Evolutionary conservation across 64 coral and sea anemone genomes (phyloP), one percentile per base, ranked within the genome.

Genomic region (Actinia equina): DNA sequence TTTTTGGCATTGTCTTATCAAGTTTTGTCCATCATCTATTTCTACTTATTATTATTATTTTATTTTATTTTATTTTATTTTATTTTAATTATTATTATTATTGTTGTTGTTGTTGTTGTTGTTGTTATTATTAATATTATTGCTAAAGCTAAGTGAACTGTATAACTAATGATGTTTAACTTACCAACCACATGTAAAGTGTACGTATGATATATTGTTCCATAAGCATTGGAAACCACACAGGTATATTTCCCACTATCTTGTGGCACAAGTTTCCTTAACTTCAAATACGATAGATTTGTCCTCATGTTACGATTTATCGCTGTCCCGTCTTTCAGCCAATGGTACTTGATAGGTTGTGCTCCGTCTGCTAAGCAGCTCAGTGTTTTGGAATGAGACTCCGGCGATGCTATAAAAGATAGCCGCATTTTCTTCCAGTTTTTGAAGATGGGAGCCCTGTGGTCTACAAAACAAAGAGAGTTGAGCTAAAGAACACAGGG

Each of bases 191-290:
- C 87, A 18, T 70, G 23, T 17, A 89, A 44, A 13, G 57, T 83
- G 59, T 82, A 89, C 7, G 87, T 89, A 55, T 83, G 79, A 70
- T 83, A 82, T 64, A 89, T 89, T 67, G n/a, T 65, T 37, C 87
- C 87, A 71, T 89, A 70, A 12, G 42, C 59, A 69, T 89, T 89
- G 9, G 87, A 89, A 15, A 82, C 87, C 25, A 89, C 44, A 77
- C 87, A 89, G 52, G 87, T 89, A 77, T 89, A 89, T 44, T 18
- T 46, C 52, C 86, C 86, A 80, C 49, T 64, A 83, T 89, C 87
- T 4, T 6, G 25, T 20, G 79, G 79, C 17, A 30, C 19, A 59
- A 89, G 55, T 62, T 83, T 79, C 52, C 52, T 82, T 25, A 89
- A 80, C 62, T 70, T 67, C 26, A 89, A 63, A 63, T 70, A 70